phyloP scores from a whole-genome alignment of 1,140 invertebrate genomes.

The Dryas iulia region DNA sequence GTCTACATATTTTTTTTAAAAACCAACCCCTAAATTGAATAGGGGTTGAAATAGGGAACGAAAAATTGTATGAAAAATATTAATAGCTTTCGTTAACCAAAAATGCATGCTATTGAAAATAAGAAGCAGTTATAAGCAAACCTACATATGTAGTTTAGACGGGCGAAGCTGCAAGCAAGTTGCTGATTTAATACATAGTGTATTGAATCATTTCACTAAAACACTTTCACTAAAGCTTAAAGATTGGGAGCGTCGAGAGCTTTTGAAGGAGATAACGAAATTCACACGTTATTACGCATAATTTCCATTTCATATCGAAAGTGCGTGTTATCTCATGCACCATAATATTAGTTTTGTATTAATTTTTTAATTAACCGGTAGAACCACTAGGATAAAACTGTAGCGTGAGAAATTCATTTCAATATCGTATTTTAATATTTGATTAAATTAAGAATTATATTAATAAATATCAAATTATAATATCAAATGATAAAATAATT shows the following conservation, averaged over 20 bases:
- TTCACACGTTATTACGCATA: background rate
- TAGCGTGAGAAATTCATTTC: background rate
- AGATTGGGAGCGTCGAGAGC: background rate
- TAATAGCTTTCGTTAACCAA: too few relatives aligned
- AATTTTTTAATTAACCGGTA: background rate
- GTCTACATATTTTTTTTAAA: too few relatives aligned
- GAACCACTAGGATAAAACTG: background rate
- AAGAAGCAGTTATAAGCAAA: too few relatives aligned
- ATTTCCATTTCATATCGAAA: background rate
- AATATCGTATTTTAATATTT: background rate
- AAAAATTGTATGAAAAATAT: too few relatives aligned
- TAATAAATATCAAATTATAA: background rate
- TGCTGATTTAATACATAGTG: too few relatives aligned
- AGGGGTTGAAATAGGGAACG: too few relatives aligned
- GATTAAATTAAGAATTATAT: background rate
- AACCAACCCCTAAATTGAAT: too few relatives aligned
- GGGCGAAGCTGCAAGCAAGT: too few relatives aligned
- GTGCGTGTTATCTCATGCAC: background rate
- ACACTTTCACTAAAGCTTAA: background rate
- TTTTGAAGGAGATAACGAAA: background rate
- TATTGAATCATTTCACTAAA: background rate
- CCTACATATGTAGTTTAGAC: too few relatives aligned
- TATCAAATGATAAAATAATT: too few relatives aligned
- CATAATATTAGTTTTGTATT: background rate
- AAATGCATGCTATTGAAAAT: too few relatives aligned